Conservation (phyloP, 2,888 invertebrate species). For the Aphrophora alni region DNA sequence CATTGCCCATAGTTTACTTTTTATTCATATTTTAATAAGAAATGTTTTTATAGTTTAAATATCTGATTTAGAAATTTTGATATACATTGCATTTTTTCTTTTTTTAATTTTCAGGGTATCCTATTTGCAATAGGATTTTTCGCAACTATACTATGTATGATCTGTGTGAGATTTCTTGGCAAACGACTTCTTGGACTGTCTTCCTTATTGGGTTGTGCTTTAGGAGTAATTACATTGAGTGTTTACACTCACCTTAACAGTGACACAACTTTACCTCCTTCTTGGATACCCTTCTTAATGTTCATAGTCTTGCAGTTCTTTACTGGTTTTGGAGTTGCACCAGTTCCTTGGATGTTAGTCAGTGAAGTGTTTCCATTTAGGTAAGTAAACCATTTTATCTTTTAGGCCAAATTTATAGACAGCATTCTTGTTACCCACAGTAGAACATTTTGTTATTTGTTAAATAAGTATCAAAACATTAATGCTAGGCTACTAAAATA, state of each 20-base stretch:
- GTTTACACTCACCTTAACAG: conserved; percentile 56
- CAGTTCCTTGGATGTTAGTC: conserved; percentile 64
- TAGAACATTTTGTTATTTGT: too few species aligned
- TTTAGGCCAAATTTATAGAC: too few species aligned
- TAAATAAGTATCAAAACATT: too few species aligned
- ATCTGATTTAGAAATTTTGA: too few species aligned
- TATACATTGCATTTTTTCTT: too few species aligned
- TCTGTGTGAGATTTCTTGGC: conserved; percentile 59
- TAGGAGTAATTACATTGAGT: conserved; percentile 58
- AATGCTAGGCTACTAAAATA: too few species aligned
- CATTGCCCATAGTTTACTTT: too few species aligned
- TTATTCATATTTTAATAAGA: too few species aligned
- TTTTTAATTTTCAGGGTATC: conserved; percentile 57
- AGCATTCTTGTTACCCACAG: too few species aligned
- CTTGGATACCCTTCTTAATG: conserved; percentile 58
- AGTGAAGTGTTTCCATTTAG: conserved; percentile 66
- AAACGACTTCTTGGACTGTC: conserved; percentile 61
- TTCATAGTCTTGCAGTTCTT: conserved; percentile 59
- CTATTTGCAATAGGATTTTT: conserved; percentile 61
- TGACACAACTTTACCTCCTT: conserved; percentile 55
- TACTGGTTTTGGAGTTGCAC: conserved; percentile 57
- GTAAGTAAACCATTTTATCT: conserved; percentile 53
- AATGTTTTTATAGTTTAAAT: too few species aligned
- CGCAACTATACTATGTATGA: conserved; percentile 58
- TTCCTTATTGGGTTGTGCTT: conserved; percentile 58